Evolutionary conservation across 2,113 vertebrate species (phyloP), one percentile per base, ranked within the genome.

Genomic region (Syngnathus floridae): DNA sequence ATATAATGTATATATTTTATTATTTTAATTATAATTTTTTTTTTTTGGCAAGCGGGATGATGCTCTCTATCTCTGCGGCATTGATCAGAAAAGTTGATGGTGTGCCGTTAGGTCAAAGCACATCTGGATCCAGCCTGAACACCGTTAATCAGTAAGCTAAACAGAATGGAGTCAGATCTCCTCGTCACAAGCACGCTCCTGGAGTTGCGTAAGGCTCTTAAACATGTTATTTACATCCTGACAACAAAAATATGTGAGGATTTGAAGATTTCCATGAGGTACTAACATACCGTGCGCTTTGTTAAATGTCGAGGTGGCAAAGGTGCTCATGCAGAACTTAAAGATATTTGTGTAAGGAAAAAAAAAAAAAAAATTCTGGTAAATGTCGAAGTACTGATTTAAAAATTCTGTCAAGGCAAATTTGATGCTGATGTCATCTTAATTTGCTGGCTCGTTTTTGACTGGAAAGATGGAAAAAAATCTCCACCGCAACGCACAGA

Each of bases 61-160:
- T 66, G 69, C 45, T 62, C 72, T 46, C 22, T 36, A 16, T 49
- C 1, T 1, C 73, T 82, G 66, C 65, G 52, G 69, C 64, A 59
- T 56, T 78, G 77, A 82, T 88, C 43, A 82, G 70, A 74, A 77
- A 78, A 63, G 1, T 45, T 52, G 16, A 75, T 43, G 5, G 61
- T 48, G 45, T 52, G 41, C 48, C 52, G 70, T 52, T 67, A 68
- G 72, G 55, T 78, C 58, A 72, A 71, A 64, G 64, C 77, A 87
- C 82, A 88, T 89, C 85, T 88, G 86, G 84, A 75, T 43, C 62
- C 76, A 84, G 83, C 84, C 76, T 81, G 80, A 65, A 59, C 51
- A 49, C 75, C 65, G 82, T 83, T 85, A 81, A 87, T 87, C 83
- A 80, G 75, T 74, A 77, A 77, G 1, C 72, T 76, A 77, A 87